These are phyloP conservation scores for Syngnathus floridae DNA, from an alignment of 2,113 vertebrate species.

Conservation along the genomic window DNA sequence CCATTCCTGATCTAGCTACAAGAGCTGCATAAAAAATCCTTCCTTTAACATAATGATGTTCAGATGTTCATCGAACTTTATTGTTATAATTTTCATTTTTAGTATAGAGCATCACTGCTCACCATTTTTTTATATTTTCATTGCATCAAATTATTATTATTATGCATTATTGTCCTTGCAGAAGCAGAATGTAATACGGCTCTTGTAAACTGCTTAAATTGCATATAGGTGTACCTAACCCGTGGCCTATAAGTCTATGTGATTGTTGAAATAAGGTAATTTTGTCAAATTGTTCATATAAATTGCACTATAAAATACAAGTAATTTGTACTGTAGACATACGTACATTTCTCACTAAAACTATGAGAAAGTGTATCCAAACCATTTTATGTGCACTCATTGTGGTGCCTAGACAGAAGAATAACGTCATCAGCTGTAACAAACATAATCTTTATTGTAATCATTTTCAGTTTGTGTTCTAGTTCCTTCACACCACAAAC, in stretches of 20 bases:
- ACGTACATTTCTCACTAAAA: background rate
- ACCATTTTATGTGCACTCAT: background rate
- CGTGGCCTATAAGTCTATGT: background rate
- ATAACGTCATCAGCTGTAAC: background rate
- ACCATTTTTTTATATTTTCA: no score
- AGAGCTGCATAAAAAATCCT: no score
- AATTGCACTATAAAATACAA: background rate
- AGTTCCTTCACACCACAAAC: slow-evolving; percentile 6
- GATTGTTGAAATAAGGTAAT: background rate
- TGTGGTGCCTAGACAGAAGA: background rate
- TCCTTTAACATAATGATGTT: no score
- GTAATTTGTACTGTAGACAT: background rate
- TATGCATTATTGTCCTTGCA: no score
- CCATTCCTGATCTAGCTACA: no score
- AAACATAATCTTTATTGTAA: background rate
- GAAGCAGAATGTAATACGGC: no score
- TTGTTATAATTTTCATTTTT: no score
- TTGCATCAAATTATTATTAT: no score
- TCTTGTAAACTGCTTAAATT: background rate
- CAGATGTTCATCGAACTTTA: no score
- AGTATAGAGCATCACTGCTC: no score
- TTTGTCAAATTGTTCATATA: background rate
- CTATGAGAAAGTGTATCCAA: background rate
- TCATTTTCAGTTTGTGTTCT: background rate
- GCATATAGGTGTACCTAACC: background rate